Evolutionary conservation across 2,113 vertebrate genomes (phyloP), one percentile per base, ranked within the genome.

Genomic region (Natator depressus): DNA sequence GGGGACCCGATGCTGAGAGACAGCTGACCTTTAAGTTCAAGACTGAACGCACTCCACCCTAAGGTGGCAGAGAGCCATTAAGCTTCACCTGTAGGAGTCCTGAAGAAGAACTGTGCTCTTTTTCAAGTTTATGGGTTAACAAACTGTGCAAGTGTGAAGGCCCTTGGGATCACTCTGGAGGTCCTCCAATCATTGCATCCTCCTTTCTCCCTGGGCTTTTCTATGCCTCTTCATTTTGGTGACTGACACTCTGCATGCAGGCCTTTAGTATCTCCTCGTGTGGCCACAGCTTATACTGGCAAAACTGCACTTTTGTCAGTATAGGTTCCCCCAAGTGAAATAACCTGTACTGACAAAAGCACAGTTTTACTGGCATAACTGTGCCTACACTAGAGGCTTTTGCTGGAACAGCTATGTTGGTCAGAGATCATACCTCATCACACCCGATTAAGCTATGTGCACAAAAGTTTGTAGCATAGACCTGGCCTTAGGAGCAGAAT

Each of bases 1-100:
- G 82, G 25, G 78, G 89, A 87, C 59, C 69, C 83, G 81, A 90
- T 89, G 50, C 79, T 65, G 87, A 69, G 83, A 83, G 62, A 93
- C 76, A 95, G 75, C 31, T 88, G 84, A 88, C 50, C 75, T 93
- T 86, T 92, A 46, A 81, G 76, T 3, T 55, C 83, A 82, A 93
- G 93, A 94, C 22, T 20, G 62, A 46, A 76, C 46, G n/a, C 7
- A 75, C n/a, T 22, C 4, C 55, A 55, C 35, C 62, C 80, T 88
- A 38, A 46, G 72, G 13, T 82, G 51, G 29, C 22, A 12, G 16
- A 54, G 14, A 65, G 16, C 46, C 76, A 53, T 29, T 69, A 55
- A 82, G 31, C 14, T 82, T 38, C 29, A 46, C 49, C 72, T 19
- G 6, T 17, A 54, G 31, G 22, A 53, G 57, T 9, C 59, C 13